Percentiles rank a stretch among this genome's conserved stretches.
These are phyloP conservation scores for Pheosia tremula DNA, from an alignment of 2,888 invertebrate species.

Conservation along the genomic window DNA sequence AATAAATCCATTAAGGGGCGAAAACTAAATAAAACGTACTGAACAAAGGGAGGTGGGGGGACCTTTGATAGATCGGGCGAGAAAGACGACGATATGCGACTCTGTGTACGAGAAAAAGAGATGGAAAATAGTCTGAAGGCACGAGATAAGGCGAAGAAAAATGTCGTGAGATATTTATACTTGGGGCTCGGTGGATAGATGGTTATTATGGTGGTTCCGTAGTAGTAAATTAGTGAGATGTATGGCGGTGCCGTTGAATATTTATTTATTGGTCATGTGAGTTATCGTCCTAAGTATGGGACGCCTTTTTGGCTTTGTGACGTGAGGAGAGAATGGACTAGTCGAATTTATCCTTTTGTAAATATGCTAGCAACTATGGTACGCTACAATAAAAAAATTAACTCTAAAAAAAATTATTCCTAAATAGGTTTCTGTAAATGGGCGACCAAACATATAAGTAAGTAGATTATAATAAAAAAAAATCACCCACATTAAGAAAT, in stretches of 20 bases:
- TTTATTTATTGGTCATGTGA: constrained; percentile 73
- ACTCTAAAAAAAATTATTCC: too few relatives aligned
- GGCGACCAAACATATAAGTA: too few relatives aligned
- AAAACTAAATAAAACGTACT: constrained; percentile 80
- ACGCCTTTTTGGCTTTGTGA: constrained; percentile 20
- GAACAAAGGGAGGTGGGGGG: constrained; percentile 60
- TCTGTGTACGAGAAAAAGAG: constrained; percentile 38
- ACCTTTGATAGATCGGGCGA: constrained; percentile 57
- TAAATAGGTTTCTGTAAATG: too few relatives aligned
- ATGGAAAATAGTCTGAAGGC: constrained; percentile 65
- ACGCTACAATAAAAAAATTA: too few relatives aligned
- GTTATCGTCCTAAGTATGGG: constrained; percentile 49
- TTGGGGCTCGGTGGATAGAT: constrained; percentile 70
- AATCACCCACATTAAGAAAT: too few relatives aligned
- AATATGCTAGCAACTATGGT: too few relatives aligned
- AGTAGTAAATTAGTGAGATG: constrained; percentile 82
- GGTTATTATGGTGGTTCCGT: constrained; percentile 77
- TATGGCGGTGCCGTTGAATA: constrained; percentile 75
- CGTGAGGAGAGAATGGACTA: background rate
- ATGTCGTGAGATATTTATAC: constrained; percentile 80
- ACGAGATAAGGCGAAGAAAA: constrained; percentile 80
- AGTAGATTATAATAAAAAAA: too few relatives aligned
- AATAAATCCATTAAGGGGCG: constrained; percentile 78
- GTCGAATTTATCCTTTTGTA: too few relatives aligned
- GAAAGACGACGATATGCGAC: constrained; percentile 41